Percentiles rank a stretch among this genome's conserved stretches.
phyloP scores from a whole-genome alignment of 2,113 vertebrate species.

The Megaleporinus macrocephalus region DNA sequence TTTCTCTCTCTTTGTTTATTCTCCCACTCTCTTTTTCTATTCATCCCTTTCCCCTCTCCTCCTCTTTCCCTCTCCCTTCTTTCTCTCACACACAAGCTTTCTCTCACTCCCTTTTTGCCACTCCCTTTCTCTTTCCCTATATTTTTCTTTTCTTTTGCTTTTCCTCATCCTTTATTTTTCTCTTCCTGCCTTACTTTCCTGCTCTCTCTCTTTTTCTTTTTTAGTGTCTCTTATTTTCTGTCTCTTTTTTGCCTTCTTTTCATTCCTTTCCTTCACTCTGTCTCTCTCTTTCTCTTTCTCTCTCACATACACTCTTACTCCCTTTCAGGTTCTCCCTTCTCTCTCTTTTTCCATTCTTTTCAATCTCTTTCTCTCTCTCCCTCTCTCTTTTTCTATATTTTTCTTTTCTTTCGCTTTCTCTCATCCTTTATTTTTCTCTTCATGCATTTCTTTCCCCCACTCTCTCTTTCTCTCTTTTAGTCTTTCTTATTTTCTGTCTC shows the following conservation, averaged over 20 bases:
- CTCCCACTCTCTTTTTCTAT: slow-evolving; percentile 8
- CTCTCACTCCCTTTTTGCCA: no score
- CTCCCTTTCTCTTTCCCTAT: not conserved
- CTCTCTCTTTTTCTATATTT: not conserved
- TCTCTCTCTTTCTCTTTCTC: no score
- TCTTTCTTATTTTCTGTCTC: not conserved
- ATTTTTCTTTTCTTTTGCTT: slow-evolving; percentile 43
- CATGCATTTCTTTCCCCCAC: slow-evolving; percentile 33
- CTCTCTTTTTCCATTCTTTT: no score
- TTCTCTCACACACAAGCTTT: no score
- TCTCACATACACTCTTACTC: no score
- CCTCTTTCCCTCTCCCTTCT: slow-evolving; percentile 9
- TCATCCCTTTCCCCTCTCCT: slow-evolving; percentile 33
- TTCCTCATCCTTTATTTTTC: slow-evolving; percentile 27
- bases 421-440: slow-evolving; percentile 40
- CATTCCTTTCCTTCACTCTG: no score
- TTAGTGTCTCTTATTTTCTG: no score
- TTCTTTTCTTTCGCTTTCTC: slow-evolving; percentile 45
- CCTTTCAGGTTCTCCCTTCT: no score
- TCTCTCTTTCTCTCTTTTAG: not conserved
- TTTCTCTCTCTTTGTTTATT: slow-evolving; percentile 26
- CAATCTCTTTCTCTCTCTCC: not conserved
- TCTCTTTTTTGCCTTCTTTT: no score
- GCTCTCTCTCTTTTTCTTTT: not conserved
- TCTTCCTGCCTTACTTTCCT: slow-evolving; percentile 40